Percentiles rank a stretch among this genome's conserved stretches.
Conservation (phyloP, 2,888 invertebrate species). For the Calliscelio sp. region DNA sequence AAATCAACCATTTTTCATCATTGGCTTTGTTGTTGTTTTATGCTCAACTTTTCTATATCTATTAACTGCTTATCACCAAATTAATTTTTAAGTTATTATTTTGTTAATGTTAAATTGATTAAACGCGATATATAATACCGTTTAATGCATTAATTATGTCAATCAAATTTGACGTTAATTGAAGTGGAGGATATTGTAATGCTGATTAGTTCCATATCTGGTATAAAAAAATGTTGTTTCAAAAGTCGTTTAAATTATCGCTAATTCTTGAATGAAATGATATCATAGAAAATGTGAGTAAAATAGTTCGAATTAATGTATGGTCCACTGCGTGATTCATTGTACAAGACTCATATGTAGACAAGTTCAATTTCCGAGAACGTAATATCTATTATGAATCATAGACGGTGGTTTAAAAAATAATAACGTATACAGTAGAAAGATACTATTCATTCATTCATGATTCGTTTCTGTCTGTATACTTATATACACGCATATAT, state of each 20-base stretch:
- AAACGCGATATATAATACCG: not conserved
- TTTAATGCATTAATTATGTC: slow-evolving; percentile 16
- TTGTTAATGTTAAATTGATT: slow-evolving; percentile 10
- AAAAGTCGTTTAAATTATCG: not conserved
- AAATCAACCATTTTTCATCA: not conserved
- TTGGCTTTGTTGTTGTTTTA: not conserved
- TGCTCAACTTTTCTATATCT: not conserved
- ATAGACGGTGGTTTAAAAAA: not conserved
- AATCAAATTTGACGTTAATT: not conserved
- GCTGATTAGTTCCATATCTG: slow-evolving; percentile 9
- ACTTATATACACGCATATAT: too few species aligned
- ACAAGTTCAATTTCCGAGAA: slow-evolving; percentile 28
- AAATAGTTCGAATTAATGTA: not conserved
- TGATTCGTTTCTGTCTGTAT: not conserved
- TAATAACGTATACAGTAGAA: not conserved
- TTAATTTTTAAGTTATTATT: not conserved
- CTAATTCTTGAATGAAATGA: not conserved
- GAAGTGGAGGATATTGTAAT: not conserved
- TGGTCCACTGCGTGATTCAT: slow-evolving; percentile 35
- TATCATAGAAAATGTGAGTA: not conserved
- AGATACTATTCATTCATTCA: slow-evolving; percentile 18
- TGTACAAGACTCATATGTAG: not conserved
- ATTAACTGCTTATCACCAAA: not conserved
- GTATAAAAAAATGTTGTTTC: not conserved
- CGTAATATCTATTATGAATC: slow-evolving; percentile 38